A percentile compares a stretch with the other conserved stretches of the same genome.
These are phyloP conservation scores for Drosophila guanche DNA, from an alignment of 1,140 invertebrate genomes.

Conservation along the genomic window DNA sequence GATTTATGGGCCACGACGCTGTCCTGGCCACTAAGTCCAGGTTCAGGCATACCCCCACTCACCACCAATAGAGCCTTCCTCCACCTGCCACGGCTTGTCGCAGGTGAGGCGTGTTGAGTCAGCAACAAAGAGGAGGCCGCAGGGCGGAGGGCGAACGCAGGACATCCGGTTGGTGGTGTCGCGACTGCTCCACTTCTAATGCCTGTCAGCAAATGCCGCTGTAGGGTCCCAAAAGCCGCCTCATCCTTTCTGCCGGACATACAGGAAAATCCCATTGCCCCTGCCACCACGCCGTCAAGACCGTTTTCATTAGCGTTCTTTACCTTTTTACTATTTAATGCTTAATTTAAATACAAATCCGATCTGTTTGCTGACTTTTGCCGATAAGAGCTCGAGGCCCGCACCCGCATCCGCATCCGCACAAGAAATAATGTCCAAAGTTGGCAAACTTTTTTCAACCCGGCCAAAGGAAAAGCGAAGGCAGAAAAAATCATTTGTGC, in stretches of 20 bases:
- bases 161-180: constrained; percentile 1
- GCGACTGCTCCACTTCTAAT: constrained; percentile 51
- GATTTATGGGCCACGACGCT: constrained; percentile 68
- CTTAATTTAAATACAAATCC: constrained; percentile 78
- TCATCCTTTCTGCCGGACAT: constrained; percentile 1
- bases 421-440: constrained; percentile 62
- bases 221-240: constrained; percentile 43
- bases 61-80: not conserved
- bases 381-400: constrained; percentile 49
- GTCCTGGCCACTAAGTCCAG: constrained; percentile 66
- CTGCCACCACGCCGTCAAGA: constrained; percentile 23
- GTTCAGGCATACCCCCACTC: constrained; percentile 27
- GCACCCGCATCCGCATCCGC: not conserved
- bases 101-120: constrained; percentile 48
- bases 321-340: constrained; percentile 58
- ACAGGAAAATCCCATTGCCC: constrained; percentile 45
- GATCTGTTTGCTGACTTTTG: constrained; percentile 75
- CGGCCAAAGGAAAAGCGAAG: no score
- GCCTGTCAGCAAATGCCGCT: constrained; percentile 70
- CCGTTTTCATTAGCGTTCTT: constrained; percentile 56
- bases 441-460: constrained; percentile 45
- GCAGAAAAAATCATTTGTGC: constrained; percentile 20
- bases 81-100: constrained; percentile 30
- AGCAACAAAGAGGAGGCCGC: constrained; percentile 41
- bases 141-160: not conserved